A percentile compares a stretch with the other conserved stretches of the same genome.
Evolutionary conservation across 2,113 vertebrate genomes (phyloP).

Genomic region (Sterrhoptilus dennistouni): DNA sequence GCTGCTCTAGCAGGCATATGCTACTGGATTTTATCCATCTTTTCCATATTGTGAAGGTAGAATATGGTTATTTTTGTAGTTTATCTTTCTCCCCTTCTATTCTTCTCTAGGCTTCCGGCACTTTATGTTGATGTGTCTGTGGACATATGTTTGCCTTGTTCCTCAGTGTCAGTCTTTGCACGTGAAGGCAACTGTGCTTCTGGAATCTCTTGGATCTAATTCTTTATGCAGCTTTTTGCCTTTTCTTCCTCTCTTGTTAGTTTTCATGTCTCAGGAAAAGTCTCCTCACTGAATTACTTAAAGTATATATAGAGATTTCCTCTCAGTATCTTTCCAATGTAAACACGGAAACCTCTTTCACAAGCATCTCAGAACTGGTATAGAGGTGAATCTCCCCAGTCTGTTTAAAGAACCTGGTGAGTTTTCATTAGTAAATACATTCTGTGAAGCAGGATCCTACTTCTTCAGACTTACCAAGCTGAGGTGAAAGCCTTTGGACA

Average conservation of each 20-base stretch:
- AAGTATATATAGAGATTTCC: not conserved
- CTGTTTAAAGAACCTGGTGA: not conserved
- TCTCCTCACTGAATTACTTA: not conserved
- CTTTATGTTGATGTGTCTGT: slow-evolving; percentile 49
- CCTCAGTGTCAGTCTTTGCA: slow-evolving; percentile 48
- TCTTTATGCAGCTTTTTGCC: slow-evolving; percentile 1
- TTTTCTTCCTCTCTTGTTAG: not conserved
- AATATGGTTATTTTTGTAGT: slow-evolving; percentile 59
- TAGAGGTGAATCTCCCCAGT: not conserved
- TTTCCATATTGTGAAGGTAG: slow-evolving; percentile 65
- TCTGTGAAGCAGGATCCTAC: not conserved
- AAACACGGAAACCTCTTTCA: not conserved
- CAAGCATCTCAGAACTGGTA: not conserved
- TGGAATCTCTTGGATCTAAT: slow-evolving; percentile 33
- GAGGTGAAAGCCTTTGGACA: not conserved
- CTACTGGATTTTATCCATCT: slow-evolving; percentile 66
- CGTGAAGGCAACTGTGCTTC: slow-evolving; percentile 49
- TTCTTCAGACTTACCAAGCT: not conserved
- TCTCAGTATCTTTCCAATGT: not conserved
- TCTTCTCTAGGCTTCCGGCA: slow-evolving; percentile 44
- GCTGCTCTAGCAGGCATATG: slow-evolving; percentile 60
- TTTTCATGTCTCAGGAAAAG: not conserved
- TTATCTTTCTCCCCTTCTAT: slow-evolving; percentile 45
- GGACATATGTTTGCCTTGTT: slow-evolving; percentile 63
- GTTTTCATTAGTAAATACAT: not conserved